Base-by-base conservation (phyloP, 2,797 vertebrate genomes). In the Leuciscus waleckii region DNA sequence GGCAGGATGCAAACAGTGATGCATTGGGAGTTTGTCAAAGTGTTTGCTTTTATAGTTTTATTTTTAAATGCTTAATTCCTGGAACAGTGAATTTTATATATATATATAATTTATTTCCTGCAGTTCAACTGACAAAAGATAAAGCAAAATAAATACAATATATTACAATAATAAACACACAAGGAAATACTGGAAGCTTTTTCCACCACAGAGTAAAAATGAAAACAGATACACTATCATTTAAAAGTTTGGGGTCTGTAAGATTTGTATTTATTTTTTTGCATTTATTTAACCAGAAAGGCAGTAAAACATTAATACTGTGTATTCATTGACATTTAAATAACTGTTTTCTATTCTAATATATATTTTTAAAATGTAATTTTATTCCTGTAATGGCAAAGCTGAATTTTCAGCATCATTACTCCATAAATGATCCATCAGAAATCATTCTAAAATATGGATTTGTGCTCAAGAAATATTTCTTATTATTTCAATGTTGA, bases 41-140 rank as follows among this genome's bases (percentile, higher is more conserved):
- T 70, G 32, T 37, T 39, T 37, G 35, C 19, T 17, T 51, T 74
- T 35, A 35, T 35, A 35, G 35, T 35, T 35, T 35, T n/a, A 51
- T 65, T 37, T 65, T 67, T 26, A 26, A 58, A 2, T 21, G 21
- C 23, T 70, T 80, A 46, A 84, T 65, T 74, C 79, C 58, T 43
- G 56, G 21, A 71, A 78, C 26, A 26, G 9, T 29, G 10, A 14
- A 19, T 32, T 73, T 41, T 9, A 21, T 70, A 46, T 9, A 39
- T 2, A 41, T 9, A 70, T 37, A 14, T 19, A 49, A 32, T 29
- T 29, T 26, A 49, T 84, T 77, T 43, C 51, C 46, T 3, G 23
- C 46, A 78, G 54, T 26, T 19, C 26, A 39, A 61, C 32, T 46
- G 51, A 70, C 35, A 39, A 68, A 51, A 74, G 1, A 21, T 13